A percentile compares a stretch with the other conserved stretches of the same genome.
phyloP scores from a whole-genome alignment of 2,797 vertebrate genomes.

The Clarias platycephalus region DNA sequence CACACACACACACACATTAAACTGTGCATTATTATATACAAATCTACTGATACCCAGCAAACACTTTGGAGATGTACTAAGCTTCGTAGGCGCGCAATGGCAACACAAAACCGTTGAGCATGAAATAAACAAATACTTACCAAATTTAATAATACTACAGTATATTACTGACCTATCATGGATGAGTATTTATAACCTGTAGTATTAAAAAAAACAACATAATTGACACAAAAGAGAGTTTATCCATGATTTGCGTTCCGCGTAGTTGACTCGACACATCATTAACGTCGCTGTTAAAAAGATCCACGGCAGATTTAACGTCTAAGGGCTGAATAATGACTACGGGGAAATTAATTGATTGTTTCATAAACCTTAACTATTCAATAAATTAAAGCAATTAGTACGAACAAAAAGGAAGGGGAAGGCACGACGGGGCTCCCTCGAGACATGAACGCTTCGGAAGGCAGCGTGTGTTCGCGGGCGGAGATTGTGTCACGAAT shows the following conservation, averaged over 20 bases:
- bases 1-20: not conserved
- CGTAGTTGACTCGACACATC: conserved; percentile 13
- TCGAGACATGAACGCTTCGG: conserved; percentile 65
- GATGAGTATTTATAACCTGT: not conserved
- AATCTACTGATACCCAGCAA: not conserved
- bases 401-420: conserved; percentile 73
- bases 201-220: not conserved
- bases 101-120: not conserved
- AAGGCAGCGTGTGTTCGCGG: conserved; percentile 66
- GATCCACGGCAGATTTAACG: conserved; percentile 59
- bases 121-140: not conserved
- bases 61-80: not conserved
- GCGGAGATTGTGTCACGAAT: conserved; percentile 52
- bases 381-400: conserved; percentile 78
- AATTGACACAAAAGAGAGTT: not conserved
- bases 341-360: conserved; percentile 74
- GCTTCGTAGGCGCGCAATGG: not conserved
- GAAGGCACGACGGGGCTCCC: conserved; percentile 73
- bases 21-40: not conserved
- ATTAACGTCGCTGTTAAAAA: conserved; percentile 22
- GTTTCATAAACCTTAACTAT: conserved; percentile 77
- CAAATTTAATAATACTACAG: not conserved
- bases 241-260: not conserved
- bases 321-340: conserved; percentile 38
- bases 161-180: not conserved